Percentiles rank a stretch among this genome's conserved stretches.
These are phyloP conservation scores for Schizopygopsis malacanthus DNA, from an alignment of 2,797 vertebrate genomes.

Conservation along the genomic window DNA sequence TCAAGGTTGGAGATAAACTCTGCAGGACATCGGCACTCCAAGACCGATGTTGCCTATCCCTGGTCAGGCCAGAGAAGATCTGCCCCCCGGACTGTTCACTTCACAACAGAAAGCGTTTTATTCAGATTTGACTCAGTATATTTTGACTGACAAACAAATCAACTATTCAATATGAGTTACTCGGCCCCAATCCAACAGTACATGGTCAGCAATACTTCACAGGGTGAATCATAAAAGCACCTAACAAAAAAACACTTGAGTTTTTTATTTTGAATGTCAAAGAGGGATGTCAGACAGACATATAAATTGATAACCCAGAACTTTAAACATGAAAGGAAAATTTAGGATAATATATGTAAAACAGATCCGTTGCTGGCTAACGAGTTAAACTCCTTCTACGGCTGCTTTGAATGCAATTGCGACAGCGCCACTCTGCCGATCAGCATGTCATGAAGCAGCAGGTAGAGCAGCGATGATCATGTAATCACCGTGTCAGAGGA, in stretches of 20 bases:
- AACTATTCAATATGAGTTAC: background rate
- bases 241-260: background rate
- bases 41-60: too few relatives aligned
- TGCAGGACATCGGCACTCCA: too few relatives aligned
- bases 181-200: background rate
- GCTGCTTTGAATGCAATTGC: too few relatives aligned
- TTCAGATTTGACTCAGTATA: slow-evolving; percentile 4
- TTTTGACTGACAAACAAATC: slow-evolving; percentile 16
- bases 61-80: background rate
- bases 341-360: background rate
- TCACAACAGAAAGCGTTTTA: background rate
- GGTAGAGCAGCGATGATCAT: too few relatives aligned
- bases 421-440: too few relatives aligned
- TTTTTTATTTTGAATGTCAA: background rate
- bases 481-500: too few relatives aligned
- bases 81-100: background rate
- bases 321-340: background rate
- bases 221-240: slow-evolving; percentile 13
- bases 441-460: too few relatives aligned
- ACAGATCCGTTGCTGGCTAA: too few relatives aligned
- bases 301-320: background rate
- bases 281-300: background rate
- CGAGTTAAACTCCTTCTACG: too few relatives aligned
- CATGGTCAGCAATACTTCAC: slow-evolving; percentile 17
- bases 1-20: too few relatives aligned